Evolutionary conservation across 2,797 vertebrate genomes (phyloP), one percentile per base, ranked within the genome.

Genomic region (Hirundo rustica): DNA sequence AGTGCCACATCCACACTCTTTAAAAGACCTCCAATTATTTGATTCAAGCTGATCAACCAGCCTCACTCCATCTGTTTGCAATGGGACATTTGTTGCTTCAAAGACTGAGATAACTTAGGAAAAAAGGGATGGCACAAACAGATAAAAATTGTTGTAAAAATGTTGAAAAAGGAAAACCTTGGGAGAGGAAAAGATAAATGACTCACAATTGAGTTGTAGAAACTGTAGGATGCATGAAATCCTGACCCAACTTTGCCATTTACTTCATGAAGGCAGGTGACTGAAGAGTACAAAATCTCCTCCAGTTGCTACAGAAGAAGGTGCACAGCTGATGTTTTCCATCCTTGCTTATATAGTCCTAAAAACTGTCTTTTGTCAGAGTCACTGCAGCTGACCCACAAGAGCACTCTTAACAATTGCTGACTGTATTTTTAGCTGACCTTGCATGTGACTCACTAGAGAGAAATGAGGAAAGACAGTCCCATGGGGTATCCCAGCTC

Each of bases 391-490:
- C 76, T 95, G 90, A 92, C 77, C 44, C 57, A 36, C 34, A 66
- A 50, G 42, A 68, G n/a, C 47, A 58, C 47, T 53, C 50, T 74
- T 47, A 74, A 45, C 42, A 58, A 62, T 58, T 34, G 14, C 68
- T 89, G 58, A 17, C 61, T 65, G 58, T 96, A 95, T 96, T 95
- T 96, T 96, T 92, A 96, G 89, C 62, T 92, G 85, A 77, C 48
- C 72, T 80, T 93, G 74, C 86, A 57, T 54, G 47, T 95, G 96
- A 97, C 70, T 94, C 85, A 88, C 61, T 10, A 54, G 54, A 77
- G 40, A 75, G 79, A 91, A 91, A 89, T 93, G 91, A 96, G 70
- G 75, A 89, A 92, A 96, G 50, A 53, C 18, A 66, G 19, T 45
- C 53, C 85, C 70, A 26, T 42, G 81, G 68, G 95, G 77, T 71